Percentiles rank a stretch among this genome's conserved stretches.
Conservation (phyloP, 2,888 invertebrate species). For the Carabus problematicus region DNA sequence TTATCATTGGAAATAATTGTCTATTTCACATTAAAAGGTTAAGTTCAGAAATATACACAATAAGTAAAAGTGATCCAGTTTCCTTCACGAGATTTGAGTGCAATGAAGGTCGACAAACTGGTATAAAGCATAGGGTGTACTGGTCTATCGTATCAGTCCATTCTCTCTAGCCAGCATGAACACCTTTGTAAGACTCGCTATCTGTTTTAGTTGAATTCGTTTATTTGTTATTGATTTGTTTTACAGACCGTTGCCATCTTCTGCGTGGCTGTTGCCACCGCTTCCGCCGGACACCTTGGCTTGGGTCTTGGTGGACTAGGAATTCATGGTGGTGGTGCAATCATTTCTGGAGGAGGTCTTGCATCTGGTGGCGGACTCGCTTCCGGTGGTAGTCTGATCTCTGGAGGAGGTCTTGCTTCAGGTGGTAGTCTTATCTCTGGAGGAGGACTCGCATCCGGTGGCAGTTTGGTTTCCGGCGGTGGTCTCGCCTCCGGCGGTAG, state of each 20-base stretch:
- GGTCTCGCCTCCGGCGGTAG: not conserved
- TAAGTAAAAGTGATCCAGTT: conserved; percentile 18
- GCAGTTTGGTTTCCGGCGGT: conserved; percentile 7
- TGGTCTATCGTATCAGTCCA: conserved; percentile 12
- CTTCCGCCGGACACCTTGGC: conserved; percentile 32
- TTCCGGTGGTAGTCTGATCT: conserved; percentile 9
- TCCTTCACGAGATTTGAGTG: conserved; percentile 7
- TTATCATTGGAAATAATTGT: conserved; percentile 7
- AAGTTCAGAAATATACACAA: conserved; percentile 12
- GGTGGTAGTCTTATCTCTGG: conserved; percentile 11
- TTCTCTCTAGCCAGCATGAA: conserved; percentile 10
- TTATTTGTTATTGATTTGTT: not conserved
- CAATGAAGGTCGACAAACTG: conserved; percentile 9
- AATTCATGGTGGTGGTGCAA: conserved; percentile 1
- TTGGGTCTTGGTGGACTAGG: conserved; percentile 17
- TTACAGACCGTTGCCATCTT: conserved; percentile 33
- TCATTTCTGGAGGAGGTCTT: conserved; percentile 21
- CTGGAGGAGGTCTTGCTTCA: conserved; percentile 5
- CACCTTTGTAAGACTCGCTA: conserved; percentile 7
- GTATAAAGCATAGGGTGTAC: conserved; percentile 10
- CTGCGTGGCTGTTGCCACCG: conserved; percentile 33
- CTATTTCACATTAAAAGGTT: conserved; percentile 16
- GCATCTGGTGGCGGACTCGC: conserved; percentile 16
- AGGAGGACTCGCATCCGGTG: conserved; percentile 7
- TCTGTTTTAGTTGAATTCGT: not conserved